Evolutionary conservation across 2,888 invertebrate species (phyloP).

Genomic region (Dioctria linearis): DNA sequence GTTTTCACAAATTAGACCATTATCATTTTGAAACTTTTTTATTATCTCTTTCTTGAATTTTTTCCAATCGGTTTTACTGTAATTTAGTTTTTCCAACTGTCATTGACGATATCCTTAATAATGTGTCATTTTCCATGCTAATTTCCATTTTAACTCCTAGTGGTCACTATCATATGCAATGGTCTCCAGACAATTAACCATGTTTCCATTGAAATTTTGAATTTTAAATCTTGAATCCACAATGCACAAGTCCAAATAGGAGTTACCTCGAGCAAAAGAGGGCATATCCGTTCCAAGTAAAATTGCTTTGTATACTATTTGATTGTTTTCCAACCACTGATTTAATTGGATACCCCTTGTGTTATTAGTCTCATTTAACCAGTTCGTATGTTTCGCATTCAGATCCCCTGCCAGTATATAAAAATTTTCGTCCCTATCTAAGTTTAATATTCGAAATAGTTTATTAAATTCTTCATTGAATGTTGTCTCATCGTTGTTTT

Average conservation of each 20-base stretch:
- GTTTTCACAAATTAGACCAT: too few relatives aligned
- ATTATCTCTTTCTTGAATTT: too few relatives aligned
- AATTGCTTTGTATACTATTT: not conserved
- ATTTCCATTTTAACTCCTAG: not conserved
- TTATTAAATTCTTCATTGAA: constrained; percentile 17
- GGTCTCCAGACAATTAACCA: not conserved
- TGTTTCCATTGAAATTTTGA: not conserved
- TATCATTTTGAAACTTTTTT: too few relatives aligned
- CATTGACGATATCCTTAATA: too few relatives aligned
- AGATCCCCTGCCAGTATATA: constrained; percentile 50
- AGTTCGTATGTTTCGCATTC: constrained; percentile 40
- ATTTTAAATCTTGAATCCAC: not conserved
- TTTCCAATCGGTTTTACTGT: too few relatives aligned
- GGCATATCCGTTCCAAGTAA: too few relatives aligned
- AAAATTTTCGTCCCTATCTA: constrained; percentile 22
- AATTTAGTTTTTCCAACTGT: too few relatives aligned
- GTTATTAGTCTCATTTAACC: constrained; percentile 39
- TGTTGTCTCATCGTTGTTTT: not conserved
- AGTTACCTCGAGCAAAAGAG: not conserved
- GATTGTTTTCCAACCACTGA: constrained; percentile 29
- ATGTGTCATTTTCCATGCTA: too few relatives aligned
- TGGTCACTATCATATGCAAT: not conserved
- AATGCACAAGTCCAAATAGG: not conserved
- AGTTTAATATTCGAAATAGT: constrained; percentile 38
- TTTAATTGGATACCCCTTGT: not conserved